These are phyloP conservation scores for Edolisoma coerulescens DNA, from an alignment of 2,113 vertebrate species.

Conservation along the genomic window DNA sequence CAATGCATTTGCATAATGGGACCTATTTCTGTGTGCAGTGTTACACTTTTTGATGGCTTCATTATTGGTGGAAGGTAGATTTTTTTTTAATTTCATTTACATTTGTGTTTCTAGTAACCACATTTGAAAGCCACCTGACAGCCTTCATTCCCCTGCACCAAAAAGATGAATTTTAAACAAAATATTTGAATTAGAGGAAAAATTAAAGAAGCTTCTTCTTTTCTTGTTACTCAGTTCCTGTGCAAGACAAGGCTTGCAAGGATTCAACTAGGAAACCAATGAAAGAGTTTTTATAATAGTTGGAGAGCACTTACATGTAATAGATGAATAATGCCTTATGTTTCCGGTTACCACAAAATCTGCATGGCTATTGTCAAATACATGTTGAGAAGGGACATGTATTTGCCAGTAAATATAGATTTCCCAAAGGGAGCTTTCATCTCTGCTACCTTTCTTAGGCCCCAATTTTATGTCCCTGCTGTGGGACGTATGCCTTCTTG, in stretches of 20 bases:
- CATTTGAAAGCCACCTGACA: neutral
- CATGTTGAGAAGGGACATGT: neutral
- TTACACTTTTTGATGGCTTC: conserved; percentile 52
- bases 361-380: neutral
- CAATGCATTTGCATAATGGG: conserved; percentile 10
- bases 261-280: neutral
- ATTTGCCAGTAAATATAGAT: neutral
- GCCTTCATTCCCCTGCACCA: neutral
- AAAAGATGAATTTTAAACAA: conserved; percentile 14
- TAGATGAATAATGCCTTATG: neutral
- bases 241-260: neutral
- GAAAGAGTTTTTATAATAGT: neutral
- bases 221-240: neutral
- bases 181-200: neutral
- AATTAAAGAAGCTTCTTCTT: neutral
- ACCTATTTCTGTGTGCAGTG: conserved; percentile 24
- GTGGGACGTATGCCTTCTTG: neutral
- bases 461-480: neutral
- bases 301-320: neutral
- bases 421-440: neutral
- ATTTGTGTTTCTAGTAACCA: conserved; percentile 15
- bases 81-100: neutral
- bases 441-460: neutral
- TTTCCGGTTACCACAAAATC: neutral
- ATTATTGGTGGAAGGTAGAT: conserved; percentile 11